These are phyloP conservation scores for Plagodis pulveraria DNA, from an alignment of 2,888 invertebrate genomes.

Conservation along the genomic window DNA sequence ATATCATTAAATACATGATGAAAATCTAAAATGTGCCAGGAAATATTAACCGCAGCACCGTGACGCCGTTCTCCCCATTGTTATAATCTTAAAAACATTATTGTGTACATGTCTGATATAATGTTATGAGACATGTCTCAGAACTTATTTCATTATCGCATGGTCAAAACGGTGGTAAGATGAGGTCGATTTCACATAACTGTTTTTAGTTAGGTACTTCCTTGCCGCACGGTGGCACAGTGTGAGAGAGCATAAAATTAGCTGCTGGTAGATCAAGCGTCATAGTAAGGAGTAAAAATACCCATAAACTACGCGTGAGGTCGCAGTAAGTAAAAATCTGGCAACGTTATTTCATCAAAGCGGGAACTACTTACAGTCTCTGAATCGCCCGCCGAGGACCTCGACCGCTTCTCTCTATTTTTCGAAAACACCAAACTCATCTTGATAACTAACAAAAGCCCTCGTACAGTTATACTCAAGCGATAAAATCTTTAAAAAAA, in stretches of 20 bases:
- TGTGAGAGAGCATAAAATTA: background rate
- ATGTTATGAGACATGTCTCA: no score
- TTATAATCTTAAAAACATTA: no score
- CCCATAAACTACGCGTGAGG: constrained; percentile 62
- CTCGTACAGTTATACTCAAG: constrained; percentile 22
- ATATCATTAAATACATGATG: no score
- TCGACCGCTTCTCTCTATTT: constrained; percentile 60
- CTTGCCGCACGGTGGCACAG: background rate
- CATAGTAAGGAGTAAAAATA: constrained; percentile 44
- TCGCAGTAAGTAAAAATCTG: constrained; percentile 44
- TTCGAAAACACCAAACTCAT: constrained; percentile 64
- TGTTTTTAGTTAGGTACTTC: no score
- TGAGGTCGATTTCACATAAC: no score
- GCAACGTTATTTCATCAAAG: constrained; percentile 55
- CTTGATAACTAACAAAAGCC: constrained; percentile 42
- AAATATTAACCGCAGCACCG: no score
- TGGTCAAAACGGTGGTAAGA: no score
- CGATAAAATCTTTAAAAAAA: constrained; percentile 31
- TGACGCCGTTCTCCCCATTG: no score
- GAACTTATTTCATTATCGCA: no score
- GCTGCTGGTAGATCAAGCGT: background rate
- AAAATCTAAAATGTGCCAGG: no score
- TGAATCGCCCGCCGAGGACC: constrained; percentile 54
- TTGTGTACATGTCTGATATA: no score
- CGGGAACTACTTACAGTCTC: constrained; percentile 75